Evolutionary conservation across 2,113 vertebrate species (phyloP).

Genomic region (Pterocles orientalis): DNA sequence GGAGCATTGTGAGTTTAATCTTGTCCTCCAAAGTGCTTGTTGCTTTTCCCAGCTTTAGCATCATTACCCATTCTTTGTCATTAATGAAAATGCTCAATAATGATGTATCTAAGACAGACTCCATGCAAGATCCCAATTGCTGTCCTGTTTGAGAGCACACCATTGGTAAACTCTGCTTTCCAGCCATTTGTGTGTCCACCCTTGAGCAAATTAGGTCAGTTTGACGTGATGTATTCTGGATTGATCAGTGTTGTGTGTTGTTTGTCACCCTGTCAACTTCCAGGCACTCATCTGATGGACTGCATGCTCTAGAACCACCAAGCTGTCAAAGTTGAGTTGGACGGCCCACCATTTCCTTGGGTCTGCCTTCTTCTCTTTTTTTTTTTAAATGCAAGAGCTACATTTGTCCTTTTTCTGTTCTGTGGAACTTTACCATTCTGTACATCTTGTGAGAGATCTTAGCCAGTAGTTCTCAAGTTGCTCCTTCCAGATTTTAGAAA

Average conservation of each 20-base stretch:
- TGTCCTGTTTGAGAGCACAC: not conserved
- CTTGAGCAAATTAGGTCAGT: not conserved
- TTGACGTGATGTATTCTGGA: not conserved
- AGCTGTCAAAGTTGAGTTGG: not conserved
- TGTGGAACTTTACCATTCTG: not conserved
- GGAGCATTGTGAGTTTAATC: not conserved
- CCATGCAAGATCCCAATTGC: not conserved
- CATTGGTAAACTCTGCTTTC: not conserved
- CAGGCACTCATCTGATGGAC: not conserved
- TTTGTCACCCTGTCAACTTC: not conserved
- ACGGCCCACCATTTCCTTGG: not conserved
- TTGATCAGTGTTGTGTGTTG: not conserved
- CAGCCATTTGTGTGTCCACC: not conserved
- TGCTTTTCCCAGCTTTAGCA: not conserved
- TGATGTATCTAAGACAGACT: not conserved
- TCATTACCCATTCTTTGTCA: not conserved
- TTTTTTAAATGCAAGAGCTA: not conserved
- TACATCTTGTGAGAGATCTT: not conserved
- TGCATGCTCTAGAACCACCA: not conserved
- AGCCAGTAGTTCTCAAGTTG: not conserved
- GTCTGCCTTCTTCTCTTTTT: not conserved
- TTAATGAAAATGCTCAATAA: not conserved
- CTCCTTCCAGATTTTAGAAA: not conserved
- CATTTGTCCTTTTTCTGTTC: not conserved
- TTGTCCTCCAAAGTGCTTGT: not conserved